Conservation (phyloP, 2,888 invertebrate genomes). For the Chrysina gloriosa region DNA sequence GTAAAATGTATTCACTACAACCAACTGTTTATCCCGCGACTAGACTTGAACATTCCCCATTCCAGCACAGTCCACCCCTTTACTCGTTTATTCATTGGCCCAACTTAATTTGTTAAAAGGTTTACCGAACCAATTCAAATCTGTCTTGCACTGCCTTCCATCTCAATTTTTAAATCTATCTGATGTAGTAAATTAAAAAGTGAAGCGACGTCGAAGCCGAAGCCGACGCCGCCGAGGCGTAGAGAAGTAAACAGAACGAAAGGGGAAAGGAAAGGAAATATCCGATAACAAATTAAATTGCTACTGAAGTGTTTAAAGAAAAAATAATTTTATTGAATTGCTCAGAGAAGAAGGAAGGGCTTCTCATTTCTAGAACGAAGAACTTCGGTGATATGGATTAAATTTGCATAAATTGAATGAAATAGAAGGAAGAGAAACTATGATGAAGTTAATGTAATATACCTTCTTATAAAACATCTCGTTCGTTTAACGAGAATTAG, state of each 20-base stretch:
- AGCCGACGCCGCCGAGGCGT: neutral
- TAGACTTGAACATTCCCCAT: neutral
- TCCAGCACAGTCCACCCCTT: neutral
- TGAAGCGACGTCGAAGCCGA: neutral
- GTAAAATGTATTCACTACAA: too few species aligned
- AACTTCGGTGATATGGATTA: too few species aligned
- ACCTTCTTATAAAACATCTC: too few species aligned
- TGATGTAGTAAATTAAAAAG: conserved; percentile 30
- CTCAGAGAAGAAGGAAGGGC: neutral
- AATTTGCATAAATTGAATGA: too few species aligned
- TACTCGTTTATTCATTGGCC: neutral
- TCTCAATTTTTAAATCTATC: conserved; percentile 22
- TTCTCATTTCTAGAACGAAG: too few species aligned
- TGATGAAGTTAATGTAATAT: too few species aligned
- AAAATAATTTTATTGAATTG: conserved; percentile 16
- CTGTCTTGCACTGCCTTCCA: neutral
- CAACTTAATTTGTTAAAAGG: conserved; percentile 33
- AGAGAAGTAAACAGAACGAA: conserved; percentile 4
- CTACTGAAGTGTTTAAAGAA: conserved; percentile 20
- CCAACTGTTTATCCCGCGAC: too few species aligned
- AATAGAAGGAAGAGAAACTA: too few species aligned
- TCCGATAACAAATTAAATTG: conserved; percentile 28
- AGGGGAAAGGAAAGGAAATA: neutral
- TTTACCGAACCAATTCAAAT: conserved; percentile 32
- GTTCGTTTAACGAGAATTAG: too few species aligned